A percentile compares a stretch with the other conserved stretches of the same genome.
phyloP scores from a whole-genome alignment of 2,113 vertebrate species.

The Psittacara wagleri region DNA sequence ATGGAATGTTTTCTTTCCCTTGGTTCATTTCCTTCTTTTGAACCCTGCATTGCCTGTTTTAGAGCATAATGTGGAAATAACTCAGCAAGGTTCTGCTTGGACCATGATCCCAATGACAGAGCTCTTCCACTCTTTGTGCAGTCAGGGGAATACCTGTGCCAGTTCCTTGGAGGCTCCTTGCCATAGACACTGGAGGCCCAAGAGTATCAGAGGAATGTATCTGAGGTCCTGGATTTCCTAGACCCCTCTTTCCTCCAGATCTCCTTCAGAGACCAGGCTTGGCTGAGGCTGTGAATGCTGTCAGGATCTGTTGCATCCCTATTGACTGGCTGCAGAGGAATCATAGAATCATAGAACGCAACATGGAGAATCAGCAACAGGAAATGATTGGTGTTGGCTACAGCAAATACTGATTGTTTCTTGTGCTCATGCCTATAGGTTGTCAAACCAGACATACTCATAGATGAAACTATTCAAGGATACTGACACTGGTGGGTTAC shows the following conservation, averaged over 20 bases:
- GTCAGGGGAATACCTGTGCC: neutral
- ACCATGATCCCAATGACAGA: neutral
- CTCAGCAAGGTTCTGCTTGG: neutral
- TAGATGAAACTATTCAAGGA: neutral
- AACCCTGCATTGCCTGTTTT: neutral
- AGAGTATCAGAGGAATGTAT: neutral
- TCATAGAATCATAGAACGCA: neutral
- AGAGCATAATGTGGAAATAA: neutral
- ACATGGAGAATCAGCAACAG: neutral
- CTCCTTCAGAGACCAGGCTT: neutral
- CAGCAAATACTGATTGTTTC: rapidly evolving
- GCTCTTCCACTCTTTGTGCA: neutral
- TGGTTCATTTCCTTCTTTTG: neutral
- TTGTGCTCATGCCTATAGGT: neutral
- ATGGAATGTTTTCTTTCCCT: neutral
- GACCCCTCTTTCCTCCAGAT: neutral
- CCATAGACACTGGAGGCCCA: neutral
- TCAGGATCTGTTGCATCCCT: neutral
- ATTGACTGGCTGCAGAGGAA: neutral
- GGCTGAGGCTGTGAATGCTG: neutral
- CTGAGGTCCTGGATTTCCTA: neutral
- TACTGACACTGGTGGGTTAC: neutral
- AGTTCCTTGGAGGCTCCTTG: neutral
- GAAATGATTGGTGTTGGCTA: neutral
- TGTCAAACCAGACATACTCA: neutral